These are phyloP conservation scores for Tachystola acroxantha DNA, from an alignment of 2,888 invertebrate genomes.

Conservation along the genomic window DNA sequence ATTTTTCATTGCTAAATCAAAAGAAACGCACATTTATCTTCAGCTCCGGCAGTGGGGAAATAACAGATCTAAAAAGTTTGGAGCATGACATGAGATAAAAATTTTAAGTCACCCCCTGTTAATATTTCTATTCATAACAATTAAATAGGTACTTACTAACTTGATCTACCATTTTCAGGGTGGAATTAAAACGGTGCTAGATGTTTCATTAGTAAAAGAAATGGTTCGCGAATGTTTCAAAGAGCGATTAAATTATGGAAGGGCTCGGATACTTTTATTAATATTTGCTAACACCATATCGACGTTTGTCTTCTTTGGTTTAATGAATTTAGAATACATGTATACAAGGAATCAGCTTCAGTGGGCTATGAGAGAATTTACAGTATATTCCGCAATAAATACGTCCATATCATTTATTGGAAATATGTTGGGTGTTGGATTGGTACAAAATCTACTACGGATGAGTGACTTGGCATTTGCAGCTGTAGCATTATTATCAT, in stretches of 20 bases:
- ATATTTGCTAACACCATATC: constrained; percentile 37
- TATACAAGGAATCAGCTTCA: constrained; percentile 81
- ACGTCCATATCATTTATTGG: constrained; percentile 76
- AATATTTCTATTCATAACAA: too few species aligned
- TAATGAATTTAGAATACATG: constrained; percentile 76
- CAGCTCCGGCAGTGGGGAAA: too few species aligned
- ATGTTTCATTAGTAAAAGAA: constrained; percentile 69
- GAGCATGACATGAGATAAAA: too few species aligned
- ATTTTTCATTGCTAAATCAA: too few species aligned
- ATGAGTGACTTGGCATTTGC: constrained; percentile 59
- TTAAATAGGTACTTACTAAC: too few species aligned
- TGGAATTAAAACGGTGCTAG: constrained; percentile 56
- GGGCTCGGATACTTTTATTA: constrained; percentile 66
- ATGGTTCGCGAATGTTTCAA: constrained; percentile 78
- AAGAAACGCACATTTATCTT: too few species aligned
- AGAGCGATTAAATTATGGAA: constrained; percentile 70
- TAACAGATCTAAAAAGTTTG: too few species aligned
- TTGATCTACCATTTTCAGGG: constrained; percentile 52
- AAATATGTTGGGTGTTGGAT: constrained; percentile 73
- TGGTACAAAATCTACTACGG: constrained; percentile 71
- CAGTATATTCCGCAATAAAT: constrained; percentile 74
- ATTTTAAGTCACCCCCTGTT: too few species aligned
- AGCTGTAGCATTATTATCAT: constrained; percentile 45
- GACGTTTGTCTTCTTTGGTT: constrained; percentile 63
- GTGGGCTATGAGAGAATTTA: constrained; percentile 82